phyloP scores from a whole-genome alignment of 2,888 invertebrate genomes.

The Pammene aurita region DNA sequence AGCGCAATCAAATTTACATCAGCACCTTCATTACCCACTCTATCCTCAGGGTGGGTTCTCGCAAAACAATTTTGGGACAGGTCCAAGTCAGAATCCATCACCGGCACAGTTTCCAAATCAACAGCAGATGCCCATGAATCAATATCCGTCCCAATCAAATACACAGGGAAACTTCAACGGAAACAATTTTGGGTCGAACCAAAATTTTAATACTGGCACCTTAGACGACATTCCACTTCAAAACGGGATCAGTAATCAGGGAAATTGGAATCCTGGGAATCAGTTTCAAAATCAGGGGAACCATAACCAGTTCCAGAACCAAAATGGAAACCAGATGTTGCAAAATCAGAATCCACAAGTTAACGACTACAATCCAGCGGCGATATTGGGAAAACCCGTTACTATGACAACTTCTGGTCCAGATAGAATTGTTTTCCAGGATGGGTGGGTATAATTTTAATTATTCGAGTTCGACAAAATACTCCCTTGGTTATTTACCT shows the following conservation, averaged over 20 bases:
- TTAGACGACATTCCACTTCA: slow-evolving; percentile 43
- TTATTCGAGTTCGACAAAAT: slow-evolving; percentile 5
- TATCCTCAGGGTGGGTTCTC: slow-evolving; percentile 17
- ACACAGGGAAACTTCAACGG: slow-evolving; percentile 15
- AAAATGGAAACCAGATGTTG: slow-evolving; percentile 35
- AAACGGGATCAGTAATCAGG: neutral
- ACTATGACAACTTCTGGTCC: slow-evolving; percentile 43
- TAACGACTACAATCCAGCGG: slow-evolving; percentile 37
- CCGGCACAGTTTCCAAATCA: slow-evolving; percentile 36
- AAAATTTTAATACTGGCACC: slow-evolving; percentile 43
- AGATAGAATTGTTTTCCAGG: slow-evolving; percentile 46
- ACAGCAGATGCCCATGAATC: slow-evolving; percentile 4
- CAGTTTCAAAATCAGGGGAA: slow-evolving; percentile 27
- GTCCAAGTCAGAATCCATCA: neutral
- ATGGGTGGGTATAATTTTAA: slow-evolving; percentile 49
- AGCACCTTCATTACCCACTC: neutral
- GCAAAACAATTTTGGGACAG: slow-evolving; percentile 7
- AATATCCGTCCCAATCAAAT: slow-evolving; percentile 33
- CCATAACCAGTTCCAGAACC: slow-evolving; percentile 35
- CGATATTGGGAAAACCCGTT: slow-evolving; percentile 53
- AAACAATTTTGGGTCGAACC: slow-evolving; percentile 18
- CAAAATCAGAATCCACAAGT: slow-evolving; percentile 41
- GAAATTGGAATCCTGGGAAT: slow-evolving; percentile 19
- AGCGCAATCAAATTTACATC: slow-evolving; percentile 9
- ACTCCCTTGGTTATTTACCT: neutral